These are phyloP conservation scores for Hestina assimilis DNA, from an alignment of 1,140 invertebrate genomes.

Conservation along the genomic window DNA sequence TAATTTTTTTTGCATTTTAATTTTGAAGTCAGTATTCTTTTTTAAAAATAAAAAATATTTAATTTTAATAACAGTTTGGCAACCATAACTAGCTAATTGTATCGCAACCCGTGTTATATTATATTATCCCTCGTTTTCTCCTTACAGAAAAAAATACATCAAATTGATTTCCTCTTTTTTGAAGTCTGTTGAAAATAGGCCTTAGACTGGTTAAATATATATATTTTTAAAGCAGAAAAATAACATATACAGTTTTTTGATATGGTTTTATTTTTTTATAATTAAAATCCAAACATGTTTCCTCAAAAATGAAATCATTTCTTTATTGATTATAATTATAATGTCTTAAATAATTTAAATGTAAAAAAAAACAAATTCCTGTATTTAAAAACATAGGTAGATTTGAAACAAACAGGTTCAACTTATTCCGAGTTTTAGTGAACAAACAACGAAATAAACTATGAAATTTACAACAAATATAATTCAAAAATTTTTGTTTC, in stretches of 20 bases:
- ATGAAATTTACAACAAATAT: constrained; percentile 46
- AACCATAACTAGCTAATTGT: too few species aligned
- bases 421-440: neutral
- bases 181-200: too few species aligned
- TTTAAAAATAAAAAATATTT: too few species aligned
- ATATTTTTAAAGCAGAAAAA: too few species aligned
- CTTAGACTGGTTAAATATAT: too few species aligned
- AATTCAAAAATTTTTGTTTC: constrained; percentile 26
- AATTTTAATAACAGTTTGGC: too few species aligned
- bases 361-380: constrained; percentile 6
- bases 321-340: constrained; percentile 6
- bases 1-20: too few species aligned
- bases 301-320: neutral
- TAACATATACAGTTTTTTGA: neutral
- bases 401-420: neutral
- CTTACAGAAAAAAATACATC: too few species aligned
- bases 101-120: too few species aligned
- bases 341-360: constrained; percentile 13
- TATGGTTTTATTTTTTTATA: neutral
- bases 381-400: constrained; percentile 11
- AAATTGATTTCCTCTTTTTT: too few species aligned
- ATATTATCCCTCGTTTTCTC: too few species aligned
- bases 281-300: neutral
- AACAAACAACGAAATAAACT: constrained; percentile 48
- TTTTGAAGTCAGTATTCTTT: too few species aligned